Evolutionary conservation across 2,888 invertebrate species (phyloP).

Genomic region (Nephrotoma guestfalica): DNA sequence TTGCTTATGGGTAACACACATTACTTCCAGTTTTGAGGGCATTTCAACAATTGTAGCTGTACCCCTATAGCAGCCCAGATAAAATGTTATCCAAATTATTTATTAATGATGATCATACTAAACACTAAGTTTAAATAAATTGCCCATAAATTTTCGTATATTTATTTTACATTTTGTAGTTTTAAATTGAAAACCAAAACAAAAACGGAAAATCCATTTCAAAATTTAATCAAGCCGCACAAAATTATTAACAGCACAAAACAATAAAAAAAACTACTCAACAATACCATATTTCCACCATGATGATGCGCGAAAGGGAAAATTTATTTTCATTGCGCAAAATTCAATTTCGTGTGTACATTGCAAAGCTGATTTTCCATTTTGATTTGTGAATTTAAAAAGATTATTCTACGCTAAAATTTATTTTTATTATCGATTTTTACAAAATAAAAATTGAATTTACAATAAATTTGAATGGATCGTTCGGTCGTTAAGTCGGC

Average conservation of each 20-base stretch:
- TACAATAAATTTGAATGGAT: background rate
- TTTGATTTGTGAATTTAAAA: background rate
- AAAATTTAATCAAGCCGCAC: background rate
- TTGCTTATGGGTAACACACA: no score
- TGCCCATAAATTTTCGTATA: background rate
- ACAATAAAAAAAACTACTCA: background rate
- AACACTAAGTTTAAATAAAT: background rate
- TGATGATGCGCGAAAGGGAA: background rate
- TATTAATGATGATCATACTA: no score
- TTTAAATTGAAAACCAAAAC: background rate
- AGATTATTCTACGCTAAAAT: background rate
- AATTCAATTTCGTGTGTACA: background rate
- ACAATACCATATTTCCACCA: background rate
- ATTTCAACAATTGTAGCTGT: no score
- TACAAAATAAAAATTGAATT: background rate
- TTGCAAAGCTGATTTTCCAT: background rate
- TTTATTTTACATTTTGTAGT: background rate
- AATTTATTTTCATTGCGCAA: background rate
- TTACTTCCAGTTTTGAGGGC: no score
- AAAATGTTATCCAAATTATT: no score
- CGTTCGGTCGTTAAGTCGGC: background rate
- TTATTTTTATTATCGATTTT: background rate
- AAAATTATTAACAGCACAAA: background rate
- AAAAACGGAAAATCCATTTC: background rate
- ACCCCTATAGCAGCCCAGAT: no score